These are phyloP conservation scores for Xiphophorus maculatus DNA, from an alignment of 2,113 vertebrate genomes.

Conservation along the genomic window DNA sequence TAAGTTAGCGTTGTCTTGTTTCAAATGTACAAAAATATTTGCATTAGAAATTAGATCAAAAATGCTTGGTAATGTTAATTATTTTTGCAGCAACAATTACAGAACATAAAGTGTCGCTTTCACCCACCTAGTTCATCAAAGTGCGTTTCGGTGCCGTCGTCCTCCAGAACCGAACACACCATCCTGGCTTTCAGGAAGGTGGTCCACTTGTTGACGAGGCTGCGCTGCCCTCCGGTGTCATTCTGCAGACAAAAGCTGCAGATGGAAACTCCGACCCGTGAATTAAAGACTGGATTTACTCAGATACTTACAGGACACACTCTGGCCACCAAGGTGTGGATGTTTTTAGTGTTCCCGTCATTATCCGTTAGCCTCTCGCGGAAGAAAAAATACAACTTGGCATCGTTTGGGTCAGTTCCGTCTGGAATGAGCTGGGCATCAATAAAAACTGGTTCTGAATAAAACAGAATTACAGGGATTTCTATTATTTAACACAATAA, in stretches of 20 bases:
- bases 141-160: slow-evolving; percentile 93
- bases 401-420: slow-evolving; percentile 93
- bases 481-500: background rate
- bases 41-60: too few species aligned
- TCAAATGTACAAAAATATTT: too few species aligned
- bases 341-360: slow-evolving; percentile 91
- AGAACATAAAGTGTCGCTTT: background rate
- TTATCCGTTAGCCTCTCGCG: slow-evolving; percentile 92
- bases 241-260: slow-evolving; percentile 74
- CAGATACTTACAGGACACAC: slow-evolving; percentile 91
- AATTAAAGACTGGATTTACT: background rate
- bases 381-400: slow-evolving; percentile 96
- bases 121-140: slow-evolving; percentile 94
- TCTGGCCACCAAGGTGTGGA: slow-evolving; percentile 96
- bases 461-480: background rate
- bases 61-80: too few species aligned
- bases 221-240: slow-evolving; percentile 96
- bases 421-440: slow-evolving; percentile 95
- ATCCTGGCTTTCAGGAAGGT: slow-evolving; percentile 96
- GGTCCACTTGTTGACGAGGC: slow-evolving; percentile 98
- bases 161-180: slow-evolving; percentile 95
- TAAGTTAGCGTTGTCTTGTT: too few species aligned
- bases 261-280: background rate
- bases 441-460: slow-evolving; percentile 92
- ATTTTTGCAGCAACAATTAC: background rate